A percentile compares a stretch with the other conserved stretches of the same genome.
Evolutionary conservation across 2,113 vertebrate genomes (phyloP).

Genomic region (Phainopepla nitens): DNA sequence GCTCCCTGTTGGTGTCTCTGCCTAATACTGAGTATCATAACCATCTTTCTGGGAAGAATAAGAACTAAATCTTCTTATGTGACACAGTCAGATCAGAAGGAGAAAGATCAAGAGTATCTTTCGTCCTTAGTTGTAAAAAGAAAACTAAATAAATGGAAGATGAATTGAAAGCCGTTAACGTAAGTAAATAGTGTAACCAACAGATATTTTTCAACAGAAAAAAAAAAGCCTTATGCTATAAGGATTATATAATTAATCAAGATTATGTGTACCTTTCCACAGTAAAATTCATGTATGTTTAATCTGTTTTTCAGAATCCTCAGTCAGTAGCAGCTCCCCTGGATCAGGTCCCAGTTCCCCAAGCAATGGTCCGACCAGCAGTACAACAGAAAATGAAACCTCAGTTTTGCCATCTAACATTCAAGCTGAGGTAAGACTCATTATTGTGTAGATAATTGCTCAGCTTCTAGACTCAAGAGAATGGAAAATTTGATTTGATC

Average conservation of each 20-base stretch:
- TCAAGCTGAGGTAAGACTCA: slow-evolving; percentile 85
- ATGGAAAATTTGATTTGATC: background rate
- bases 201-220: background rate
- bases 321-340: slow-evolving; percentile 89
- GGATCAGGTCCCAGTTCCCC: slow-evolving; percentile 95
- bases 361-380: slow-evolving; percentile 86
- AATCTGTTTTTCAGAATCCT: slow-evolving; percentile 80
- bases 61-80: background rate
- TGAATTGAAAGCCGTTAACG: background rate
- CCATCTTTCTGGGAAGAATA: background rate
- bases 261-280: background rate
- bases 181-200: background rate
- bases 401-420: slow-evolving; percentile 83
- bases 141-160: background rate
- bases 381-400: slow-evolving; percentile 86
- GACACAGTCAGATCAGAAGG: background rate
- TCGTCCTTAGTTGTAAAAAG: background rate
- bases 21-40: background rate
- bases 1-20: background rate
- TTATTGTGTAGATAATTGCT: background rate
- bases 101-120: background rate
- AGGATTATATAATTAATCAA: background rate
- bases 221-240: background rate
- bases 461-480: background rate
- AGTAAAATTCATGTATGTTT: background rate